phyloP scores from a whole-genome alignment of 2,888 invertebrate species.

The Dascillus cervinus region DNA sequence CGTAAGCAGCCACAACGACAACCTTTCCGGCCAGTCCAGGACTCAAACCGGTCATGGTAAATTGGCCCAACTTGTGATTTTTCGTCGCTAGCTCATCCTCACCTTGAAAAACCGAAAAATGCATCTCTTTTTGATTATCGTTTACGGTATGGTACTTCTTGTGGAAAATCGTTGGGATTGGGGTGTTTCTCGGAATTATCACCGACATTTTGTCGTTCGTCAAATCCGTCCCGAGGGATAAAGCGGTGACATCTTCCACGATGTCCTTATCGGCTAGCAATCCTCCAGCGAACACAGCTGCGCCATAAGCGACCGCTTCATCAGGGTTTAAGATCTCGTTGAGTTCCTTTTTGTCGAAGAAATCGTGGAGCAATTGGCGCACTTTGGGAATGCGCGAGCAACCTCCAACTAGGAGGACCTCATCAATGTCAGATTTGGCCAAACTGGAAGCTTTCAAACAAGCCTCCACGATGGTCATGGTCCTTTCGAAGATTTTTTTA shows the following conservation, averaged over 20 bases:
- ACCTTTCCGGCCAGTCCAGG: too few relatives aligned
- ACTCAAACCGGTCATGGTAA: too few relatives aligned
- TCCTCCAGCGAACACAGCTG: not conserved
- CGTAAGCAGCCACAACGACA: too few relatives aligned
- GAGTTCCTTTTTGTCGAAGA: not conserved
- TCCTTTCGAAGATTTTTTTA: not conserved
- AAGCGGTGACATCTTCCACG: not conserved
- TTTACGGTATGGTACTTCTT: too few relatives aligned
- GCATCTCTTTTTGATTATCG: too few relatives aligned
- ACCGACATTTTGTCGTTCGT: not conserved
- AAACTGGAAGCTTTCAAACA: not conserved
- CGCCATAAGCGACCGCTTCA: not conserved
- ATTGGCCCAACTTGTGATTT: too few relatives aligned
- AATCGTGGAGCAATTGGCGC: not conserved
- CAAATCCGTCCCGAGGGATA: not conserved
- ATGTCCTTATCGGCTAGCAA: too few relatives aligned
- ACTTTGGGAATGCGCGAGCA: not conserved
- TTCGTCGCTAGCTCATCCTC: too few relatives aligned
- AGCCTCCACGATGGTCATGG: not conserved
- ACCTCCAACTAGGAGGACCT: not conserved
- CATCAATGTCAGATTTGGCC: not conserved
- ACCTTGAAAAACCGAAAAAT: too few relatives aligned
- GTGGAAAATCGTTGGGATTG: too few relatives aligned
- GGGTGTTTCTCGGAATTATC: too few relatives aligned
- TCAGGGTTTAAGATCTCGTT: not conserved